Conservation (phyloP, 2,113 vertebrate species). For the Sinocyclocheilus grahami region DNA sequence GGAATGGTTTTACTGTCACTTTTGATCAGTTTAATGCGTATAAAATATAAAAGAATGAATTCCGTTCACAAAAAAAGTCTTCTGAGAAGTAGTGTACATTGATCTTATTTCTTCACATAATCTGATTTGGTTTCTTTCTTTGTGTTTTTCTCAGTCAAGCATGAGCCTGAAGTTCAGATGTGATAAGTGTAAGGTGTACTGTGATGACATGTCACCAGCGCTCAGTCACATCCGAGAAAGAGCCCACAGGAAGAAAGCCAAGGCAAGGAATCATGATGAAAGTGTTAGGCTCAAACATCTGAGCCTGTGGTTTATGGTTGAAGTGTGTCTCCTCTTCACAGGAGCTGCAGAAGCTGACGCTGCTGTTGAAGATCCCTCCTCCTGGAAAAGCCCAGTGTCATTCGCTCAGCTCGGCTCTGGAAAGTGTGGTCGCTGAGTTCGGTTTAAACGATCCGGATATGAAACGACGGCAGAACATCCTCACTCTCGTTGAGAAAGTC, state of each 20-base stretch:
- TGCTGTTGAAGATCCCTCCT: slow-evolving; percentile 83
- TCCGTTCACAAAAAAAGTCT: background rate
- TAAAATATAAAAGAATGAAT: too few species aligned
- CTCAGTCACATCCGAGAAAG: slow-evolving; percentile 85
- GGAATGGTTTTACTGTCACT: background rate
- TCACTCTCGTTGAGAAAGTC: slow-evolving; percentile 81
- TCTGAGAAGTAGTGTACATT: background rate
- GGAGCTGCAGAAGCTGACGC: slow-evolving; percentile 86
- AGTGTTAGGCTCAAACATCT: background rate
- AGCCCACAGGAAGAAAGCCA: slow-evolving; percentile 85
- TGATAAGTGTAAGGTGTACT: slow-evolving; percentile 14
- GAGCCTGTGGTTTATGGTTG: slow-evolving; percentile 10
- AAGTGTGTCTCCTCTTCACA: slow-evolving; percentile 62
- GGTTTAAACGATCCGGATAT: slow-evolving; percentile 83
- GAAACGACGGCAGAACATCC: slow-evolving; percentile 77
- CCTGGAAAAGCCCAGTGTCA: slow-evolving; percentile 80
- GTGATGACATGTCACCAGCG: background rate
- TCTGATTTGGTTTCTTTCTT: background rate
- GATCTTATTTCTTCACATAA: background rate
- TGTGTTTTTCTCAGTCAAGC: background rate
- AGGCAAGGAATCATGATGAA: slow-evolving; percentile 69
- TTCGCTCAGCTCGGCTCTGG: slow-evolving; percentile 80
- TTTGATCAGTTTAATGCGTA: too few species aligned
- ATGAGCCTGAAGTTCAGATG: slow-evolving; percentile 2
- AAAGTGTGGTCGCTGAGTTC: slow-evolving; percentile 78